Evolutionary conservation across 2,113 vertebrate genomes (phyloP).

Genomic region (Prunella himalayana): DNA sequence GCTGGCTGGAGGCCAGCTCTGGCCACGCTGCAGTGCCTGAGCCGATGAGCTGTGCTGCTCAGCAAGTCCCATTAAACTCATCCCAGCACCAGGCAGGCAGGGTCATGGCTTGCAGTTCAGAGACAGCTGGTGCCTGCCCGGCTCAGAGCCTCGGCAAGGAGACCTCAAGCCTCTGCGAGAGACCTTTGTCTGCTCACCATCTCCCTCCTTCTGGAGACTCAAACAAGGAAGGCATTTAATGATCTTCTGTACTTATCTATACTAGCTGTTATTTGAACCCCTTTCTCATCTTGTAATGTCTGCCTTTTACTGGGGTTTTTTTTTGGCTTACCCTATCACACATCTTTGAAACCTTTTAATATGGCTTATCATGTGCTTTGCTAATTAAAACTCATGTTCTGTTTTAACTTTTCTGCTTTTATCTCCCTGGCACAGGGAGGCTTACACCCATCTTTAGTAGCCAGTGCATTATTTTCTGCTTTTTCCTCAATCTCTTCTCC

Average conservation of each 20-base stretch:
- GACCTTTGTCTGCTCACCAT: not conserved
- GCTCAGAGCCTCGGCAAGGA: not conserved
- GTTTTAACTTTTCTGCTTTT: not conserved
- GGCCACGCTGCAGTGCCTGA: not conserved
- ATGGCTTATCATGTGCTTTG: not conserved
- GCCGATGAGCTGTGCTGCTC: not conserved
- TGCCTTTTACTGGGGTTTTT: not conserved
- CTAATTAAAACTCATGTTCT: not conserved
- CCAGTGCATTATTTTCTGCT: not conserved
- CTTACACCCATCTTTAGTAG: not conserved
- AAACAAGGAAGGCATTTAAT: not conserved
- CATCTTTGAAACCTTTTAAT: not conserved
- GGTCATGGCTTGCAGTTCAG: not conserved
- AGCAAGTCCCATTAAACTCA: not conserved
- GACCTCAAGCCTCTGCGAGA: not conserved
- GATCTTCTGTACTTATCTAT: not conserved
- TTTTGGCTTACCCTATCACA: not conserved
- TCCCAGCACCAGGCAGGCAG: rapidly evolving
- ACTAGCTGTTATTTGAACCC: not conserved
- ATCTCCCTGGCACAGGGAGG: not conserved
- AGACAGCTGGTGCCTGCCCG: not conserved
- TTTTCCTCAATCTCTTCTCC: not conserved
- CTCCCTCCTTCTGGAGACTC: not conserved
- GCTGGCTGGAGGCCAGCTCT: not conserved
- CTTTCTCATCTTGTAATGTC: not conserved